A percentile compares a stretch with the other conserved stretches of the same genome.
Evolutionary conservation across 1,140 invertebrate genomes (phyloP).

Genomic region (Drosophila truncata): DNA sequence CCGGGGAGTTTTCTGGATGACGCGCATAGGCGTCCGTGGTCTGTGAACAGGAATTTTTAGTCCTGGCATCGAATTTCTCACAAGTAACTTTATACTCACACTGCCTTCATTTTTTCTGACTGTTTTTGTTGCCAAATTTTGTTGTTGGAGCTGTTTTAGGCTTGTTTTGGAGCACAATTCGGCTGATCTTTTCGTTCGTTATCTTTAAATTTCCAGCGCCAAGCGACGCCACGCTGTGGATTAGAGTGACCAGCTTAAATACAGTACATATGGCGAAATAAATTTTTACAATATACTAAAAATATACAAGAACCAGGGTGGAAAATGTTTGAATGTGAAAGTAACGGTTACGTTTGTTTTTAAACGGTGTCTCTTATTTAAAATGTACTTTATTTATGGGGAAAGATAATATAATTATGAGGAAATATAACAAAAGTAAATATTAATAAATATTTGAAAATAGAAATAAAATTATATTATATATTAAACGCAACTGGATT

Average conservation of each 20-base stretch:
- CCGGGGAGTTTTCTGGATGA: constrained; percentile 59
- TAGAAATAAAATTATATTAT: too few relatives aligned
- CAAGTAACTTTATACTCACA: constrained; percentile 45
- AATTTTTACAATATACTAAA: neutral
- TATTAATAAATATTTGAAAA: too few relatives aligned
- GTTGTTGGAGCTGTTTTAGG: neutral
- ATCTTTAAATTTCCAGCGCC: constrained; percentile 71
- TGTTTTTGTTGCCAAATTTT: neutral
- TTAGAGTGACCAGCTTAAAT: constrained; percentile 17
- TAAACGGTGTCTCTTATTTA: too few relatives aligned
- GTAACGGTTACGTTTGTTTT: too few relatives aligned
- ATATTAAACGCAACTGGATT: too few relatives aligned
- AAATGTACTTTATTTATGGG: too few relatives aligned
- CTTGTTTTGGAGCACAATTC: constrained; percentile 3
- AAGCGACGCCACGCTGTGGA: constrained; percentile 68
- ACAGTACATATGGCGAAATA: neutral
- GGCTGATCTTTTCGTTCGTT: constrained; percentile 39
- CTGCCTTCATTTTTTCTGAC: constrained; percentile 61
- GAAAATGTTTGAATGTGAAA: neutral
- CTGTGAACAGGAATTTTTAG: constrained; percentile 43
- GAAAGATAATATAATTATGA: too few relatives aligned
- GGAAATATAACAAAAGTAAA: too few relatives aligned
- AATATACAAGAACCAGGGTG: neutral
- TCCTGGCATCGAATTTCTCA: neutral
- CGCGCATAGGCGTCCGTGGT: constrained; percentile 77